A percentile compares a stretch with the other conserved stretches of the same genome.
These are phyloP conservation scores for Phocoena phocoena DNA, from an alignment of 2,113 vertebrate species.

Conservation along the genomic window DNA sequence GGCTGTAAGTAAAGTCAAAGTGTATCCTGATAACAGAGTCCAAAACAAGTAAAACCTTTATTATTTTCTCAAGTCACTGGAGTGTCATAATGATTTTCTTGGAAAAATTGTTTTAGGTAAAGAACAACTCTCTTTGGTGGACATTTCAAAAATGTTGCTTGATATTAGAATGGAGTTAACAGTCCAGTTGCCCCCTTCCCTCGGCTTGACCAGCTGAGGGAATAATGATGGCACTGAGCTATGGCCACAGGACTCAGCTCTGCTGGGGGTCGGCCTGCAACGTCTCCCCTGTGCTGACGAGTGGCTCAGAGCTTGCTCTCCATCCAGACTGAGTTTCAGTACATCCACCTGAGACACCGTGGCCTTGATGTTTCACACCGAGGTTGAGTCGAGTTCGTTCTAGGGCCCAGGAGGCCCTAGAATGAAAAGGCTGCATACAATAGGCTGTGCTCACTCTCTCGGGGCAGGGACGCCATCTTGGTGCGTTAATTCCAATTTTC, in stretches of 20 bases:
- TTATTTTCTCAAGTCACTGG: background rate
- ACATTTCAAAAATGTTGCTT: background rate
- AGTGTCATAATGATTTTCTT: background rate
- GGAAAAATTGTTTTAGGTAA: background rate
- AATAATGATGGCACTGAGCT: background rate
- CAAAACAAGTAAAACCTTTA: background rate
- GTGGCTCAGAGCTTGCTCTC: too few species aligned
- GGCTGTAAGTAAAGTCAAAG: background rate
- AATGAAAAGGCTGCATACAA: background rate
- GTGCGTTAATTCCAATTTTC: background rate
- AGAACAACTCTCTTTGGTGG: background rate
- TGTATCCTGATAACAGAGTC: background rate
- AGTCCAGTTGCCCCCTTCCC: background rate
- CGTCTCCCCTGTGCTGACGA: background rate
- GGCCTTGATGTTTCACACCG: background rate
- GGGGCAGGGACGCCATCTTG: fast-evolving
- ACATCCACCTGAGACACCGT: fast-evolving
- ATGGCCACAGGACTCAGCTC: background rate
- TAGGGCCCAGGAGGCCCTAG: background rate
- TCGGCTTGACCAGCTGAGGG: background rate
- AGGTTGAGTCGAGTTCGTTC: background rate
- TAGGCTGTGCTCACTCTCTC: background rate
- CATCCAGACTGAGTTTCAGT: background rate
- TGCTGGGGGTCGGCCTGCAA: background rate
- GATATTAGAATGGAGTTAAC: background rate